phyloP scores from a whole-genome alignment of 2,888 invertebrate species.

The Drosophila borealis region DNA sequence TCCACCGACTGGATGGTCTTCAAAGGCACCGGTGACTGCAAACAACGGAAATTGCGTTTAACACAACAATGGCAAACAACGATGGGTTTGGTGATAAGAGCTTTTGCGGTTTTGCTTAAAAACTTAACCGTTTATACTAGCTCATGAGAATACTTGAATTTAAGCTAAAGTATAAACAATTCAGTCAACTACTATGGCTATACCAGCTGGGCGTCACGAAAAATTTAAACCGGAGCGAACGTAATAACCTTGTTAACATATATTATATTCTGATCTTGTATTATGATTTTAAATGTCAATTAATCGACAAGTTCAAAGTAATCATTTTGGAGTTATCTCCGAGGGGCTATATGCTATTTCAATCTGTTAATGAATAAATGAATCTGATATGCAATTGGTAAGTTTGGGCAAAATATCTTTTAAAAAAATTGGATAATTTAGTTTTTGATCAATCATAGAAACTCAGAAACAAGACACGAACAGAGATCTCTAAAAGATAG shows the following conservation, averaged over 20 bases:
- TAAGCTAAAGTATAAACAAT: not conserved
- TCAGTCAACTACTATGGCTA: too few relatives aligned
- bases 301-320: too few relatives aligned
- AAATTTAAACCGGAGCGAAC: not conserved
- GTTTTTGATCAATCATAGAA: not conserved
- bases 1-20: conserved; percentile 88
- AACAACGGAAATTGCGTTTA: conserved; percentile 54
- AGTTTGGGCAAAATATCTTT: not conserved
- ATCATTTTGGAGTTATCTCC: too few relatives aligned
- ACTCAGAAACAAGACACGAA: too few relatives aligned
- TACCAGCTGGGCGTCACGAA: not conserved
- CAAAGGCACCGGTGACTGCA: conserved; percentile 77
- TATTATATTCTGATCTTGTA: too few relatives aligned
- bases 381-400: too few relatives aligned
- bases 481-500: too few relatives aligned
- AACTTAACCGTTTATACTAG: conserved; percentile 15
- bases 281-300: too few relatives aligned
- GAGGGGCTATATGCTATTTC: too few relatives aligned
- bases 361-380: too few relatives aligned
- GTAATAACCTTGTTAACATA: too few relatives aligned
- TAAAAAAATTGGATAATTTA: not conserved
- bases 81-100: conserved; percentile 13
- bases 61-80: conserved; percentile 30
- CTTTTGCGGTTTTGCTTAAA: conserved; percentile 22
- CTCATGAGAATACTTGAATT: conserved; percentile 13